Evolutionary conservation across 2,797 vertebrate genomes (phyloP), one percentile per base, ranked within the genome.

Genomic region (Phaenicophaeus curvirostris): DNA sequence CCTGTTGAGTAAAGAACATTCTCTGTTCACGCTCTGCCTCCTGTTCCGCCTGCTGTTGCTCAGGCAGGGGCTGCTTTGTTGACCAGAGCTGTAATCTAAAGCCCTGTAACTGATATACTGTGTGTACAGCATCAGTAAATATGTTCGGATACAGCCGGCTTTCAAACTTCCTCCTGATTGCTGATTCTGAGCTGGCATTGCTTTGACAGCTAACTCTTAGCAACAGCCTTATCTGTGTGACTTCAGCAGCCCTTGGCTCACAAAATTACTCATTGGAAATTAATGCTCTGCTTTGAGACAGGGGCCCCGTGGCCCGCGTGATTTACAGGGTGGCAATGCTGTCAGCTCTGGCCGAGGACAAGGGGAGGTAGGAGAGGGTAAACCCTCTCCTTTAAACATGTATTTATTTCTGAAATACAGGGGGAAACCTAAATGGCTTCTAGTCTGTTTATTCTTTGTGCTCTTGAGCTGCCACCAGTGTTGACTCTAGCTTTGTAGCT

Each of bases 401-500:
- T 72, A n/a, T 74, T 74, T 81, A 31, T 91, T 93, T 77, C 83
- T 90, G 59, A 85, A 85, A 67, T 76, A 35, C 50, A 37, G 42
- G 14, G 35, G 13, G 42, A 79, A 76, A 48, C 50, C 65, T 90
- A 74, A 88, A 90, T 77, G 71, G 71, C 53, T 90, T 93, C 37
- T 53, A 90, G 65, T 46, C 61, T 82, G 53, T 79, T 91, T 94
- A 68, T 82, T 63, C 84, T 95, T 78, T 86, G 65, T 74, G 65
- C 77, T 95, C 57, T 87, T 33, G 54, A 87, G 46, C 92, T 92
- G 88, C 88, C 24, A 8, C 78, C 46, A 28, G 44, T 74, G 72
- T 95, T 87, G 92, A 83, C 72, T 92, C 35, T 59, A 88, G 83
- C 86, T 94, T 90, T 82, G 92, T 44, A 94, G 86, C 61, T 94